Evolutionary conservation across 2,797 vertebrate genomes (phyloP).

Genomic region (Channallabes apus): DNA sequence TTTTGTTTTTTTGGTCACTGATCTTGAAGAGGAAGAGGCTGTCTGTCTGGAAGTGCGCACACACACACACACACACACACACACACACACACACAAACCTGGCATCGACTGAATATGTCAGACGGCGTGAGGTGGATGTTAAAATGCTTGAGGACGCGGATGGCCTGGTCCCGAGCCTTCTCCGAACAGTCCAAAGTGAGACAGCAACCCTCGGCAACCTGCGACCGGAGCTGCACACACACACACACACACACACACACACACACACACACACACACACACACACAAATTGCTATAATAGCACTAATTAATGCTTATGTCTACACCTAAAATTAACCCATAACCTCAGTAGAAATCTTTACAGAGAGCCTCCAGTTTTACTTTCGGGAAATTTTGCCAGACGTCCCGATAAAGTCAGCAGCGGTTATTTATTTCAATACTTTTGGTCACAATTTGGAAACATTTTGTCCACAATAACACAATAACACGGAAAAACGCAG

Average conservation of each 20-base stretch:
- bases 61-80: slow-evolving; percentile 48
- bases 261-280: slow-evolving; percentile 1
- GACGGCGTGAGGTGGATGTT: slow-evolving; percentile 70
- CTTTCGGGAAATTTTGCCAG: not conserved
- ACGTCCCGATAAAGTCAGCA: too few relatives aligned
- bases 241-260: slow-evolving; percentile 16
- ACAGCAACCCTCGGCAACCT: slow-evolving; percentile 84
- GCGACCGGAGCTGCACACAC: slow-evolving; percentile 77
- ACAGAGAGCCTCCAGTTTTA: not conserved
- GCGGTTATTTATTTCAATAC: too few relatives aligned
- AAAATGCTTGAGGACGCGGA: slow-evolving; percentile 82
- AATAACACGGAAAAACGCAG: too few relatives aligned
- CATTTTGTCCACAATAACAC: too few relatives aligned
- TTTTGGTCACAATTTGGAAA: too few relatives aligned
- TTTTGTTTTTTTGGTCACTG: slow-evolving; percentile 9
- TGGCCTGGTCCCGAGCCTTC: slow-evolving; percentile 81
- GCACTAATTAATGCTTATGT: not conserved
- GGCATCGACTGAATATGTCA: slow-evolving; percentile 88
- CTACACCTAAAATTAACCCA: not conserved
- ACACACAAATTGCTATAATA: not conserved
- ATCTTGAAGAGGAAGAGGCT: slow-evolving; percentile 23
- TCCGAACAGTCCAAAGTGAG: slow-evolving; percentile 80
- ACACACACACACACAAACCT: slow-evolving; percentile 71
- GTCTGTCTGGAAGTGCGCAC: not conserved
- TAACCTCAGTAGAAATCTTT: not conserved